Evolutionary conservation across 2,888 invertebrate genomes (phyloP).

Genomic region (Andrena bicolor): DNA sequence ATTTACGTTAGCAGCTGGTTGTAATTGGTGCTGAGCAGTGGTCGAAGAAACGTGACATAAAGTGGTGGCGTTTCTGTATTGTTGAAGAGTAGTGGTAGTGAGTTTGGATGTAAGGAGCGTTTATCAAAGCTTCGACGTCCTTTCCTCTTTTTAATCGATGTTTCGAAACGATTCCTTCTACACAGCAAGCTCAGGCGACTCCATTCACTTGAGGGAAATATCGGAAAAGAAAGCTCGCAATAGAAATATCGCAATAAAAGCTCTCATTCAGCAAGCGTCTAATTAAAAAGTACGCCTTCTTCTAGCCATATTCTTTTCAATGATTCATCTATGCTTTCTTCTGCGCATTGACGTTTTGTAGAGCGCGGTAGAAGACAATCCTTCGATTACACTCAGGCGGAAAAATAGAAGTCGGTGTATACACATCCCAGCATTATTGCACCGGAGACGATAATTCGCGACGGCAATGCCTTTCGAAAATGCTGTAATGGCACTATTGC

Average conservation of each 20-base stretch:
- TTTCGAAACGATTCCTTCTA: neutral
- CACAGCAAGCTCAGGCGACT: neutral
- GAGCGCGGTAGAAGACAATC: constrained; percentile 34
- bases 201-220: constrained; percentile 2
- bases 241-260: constrained; percentile 2
- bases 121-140: too few species aligned
- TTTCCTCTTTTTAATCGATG: neutral
- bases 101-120: too few species aligned
- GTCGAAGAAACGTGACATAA: too few species aligned
- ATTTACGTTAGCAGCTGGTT: neutral
- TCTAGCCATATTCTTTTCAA: neutral
- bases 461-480: constrained; percentile 56
- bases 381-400: constrained; percentile 22
- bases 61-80: neutral
- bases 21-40: neutral
- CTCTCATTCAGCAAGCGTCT: neutral
- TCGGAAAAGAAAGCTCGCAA: neutral
- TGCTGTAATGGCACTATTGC: constrained; percentile 64
- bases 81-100: too few species aligned
- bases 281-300: neutral
- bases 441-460: constrained; percentile 60
- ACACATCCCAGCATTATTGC: constrained; percentile 41
- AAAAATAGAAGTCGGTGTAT: constrained; percentile 33
- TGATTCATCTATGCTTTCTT: constrained; percentile 1
- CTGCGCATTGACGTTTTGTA: constrained; percentile 23